Evolutionary conservation across 2,113 vertebrate species (phyloP).

Genomic region (Proterorhinus semilunaris): DNA sequence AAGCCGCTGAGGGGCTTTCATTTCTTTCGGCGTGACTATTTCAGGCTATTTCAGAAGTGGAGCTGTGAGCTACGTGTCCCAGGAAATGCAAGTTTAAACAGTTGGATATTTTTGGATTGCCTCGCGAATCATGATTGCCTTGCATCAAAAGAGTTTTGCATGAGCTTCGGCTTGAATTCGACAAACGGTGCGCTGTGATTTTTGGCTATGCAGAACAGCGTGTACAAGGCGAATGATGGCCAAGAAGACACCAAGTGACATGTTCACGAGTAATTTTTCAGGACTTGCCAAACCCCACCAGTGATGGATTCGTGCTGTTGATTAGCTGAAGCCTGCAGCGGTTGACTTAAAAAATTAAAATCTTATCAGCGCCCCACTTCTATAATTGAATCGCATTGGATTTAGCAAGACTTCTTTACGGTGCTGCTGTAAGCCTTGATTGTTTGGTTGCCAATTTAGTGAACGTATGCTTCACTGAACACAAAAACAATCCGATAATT

Average conservation of each 20-base stretch:
- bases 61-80: constrained; percentile 11
- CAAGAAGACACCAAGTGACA: background rate
- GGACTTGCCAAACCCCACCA: background rate
- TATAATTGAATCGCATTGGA: constrained; percentile 1
- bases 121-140: background rate
- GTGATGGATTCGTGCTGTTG: background rate
- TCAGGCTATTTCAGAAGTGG: constrained; percentile 1
- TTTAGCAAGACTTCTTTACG: background rate
- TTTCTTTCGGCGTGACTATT: background rate
- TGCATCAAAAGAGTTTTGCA: background rate
- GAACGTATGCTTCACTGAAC: background rate
- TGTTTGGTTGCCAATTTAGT: background rate
- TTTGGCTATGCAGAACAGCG: background rate
- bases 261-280: background rate
- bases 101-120: constrained; percentile 10
- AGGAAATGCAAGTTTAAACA: constrained; percentile 35
- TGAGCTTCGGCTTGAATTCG: background rate
- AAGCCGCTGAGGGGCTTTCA: constrained; percentile 2
- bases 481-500: constrained; percentile 6
- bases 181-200: background rate
- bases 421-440: background rate
- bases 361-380: background rate
- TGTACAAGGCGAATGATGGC: background rate
- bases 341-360: background rate
- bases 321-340: background rate